A percentile compares a stretch with the other conserved stretches of the same genome.
Conservation (phyloP, 2,113 vertebrate species). For the Isichthys henryi region DNA sequence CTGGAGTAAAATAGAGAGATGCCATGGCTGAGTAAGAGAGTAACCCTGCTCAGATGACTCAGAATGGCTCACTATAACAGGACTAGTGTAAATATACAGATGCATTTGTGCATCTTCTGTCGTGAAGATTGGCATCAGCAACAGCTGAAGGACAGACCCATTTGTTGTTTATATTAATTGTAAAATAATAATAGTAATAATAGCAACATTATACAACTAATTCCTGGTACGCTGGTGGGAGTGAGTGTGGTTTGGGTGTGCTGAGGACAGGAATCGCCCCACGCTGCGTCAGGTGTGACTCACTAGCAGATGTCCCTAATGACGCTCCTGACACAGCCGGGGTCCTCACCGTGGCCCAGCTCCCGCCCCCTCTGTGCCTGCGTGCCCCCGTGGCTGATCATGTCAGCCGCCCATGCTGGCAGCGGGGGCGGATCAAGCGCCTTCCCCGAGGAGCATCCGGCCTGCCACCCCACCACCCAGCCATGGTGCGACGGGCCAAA, state of each 20-base stretch:
- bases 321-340: conserved; percentile 7
- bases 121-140: neutral
- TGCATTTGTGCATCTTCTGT: neutral
- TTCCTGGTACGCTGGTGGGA: neutral
- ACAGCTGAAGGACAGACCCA: neutral
- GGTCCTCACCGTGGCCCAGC: neutral
- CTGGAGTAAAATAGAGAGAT: neutral
- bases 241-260: neutral
- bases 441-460: neutral
- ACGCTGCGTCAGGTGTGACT: neutral
- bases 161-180: neutral
- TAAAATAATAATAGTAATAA: neutral
- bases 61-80: neutral
- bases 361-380: neutral
- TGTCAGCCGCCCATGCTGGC: neutral
- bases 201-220: neutral
- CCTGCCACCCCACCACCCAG: neutral
- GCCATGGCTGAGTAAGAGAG: neutral
- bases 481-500: neutral
- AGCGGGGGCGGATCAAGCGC: neutral
- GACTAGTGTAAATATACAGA: neutral
- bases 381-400: neutral
- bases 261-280: neutral
- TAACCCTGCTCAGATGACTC: neutral
- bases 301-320: conserved; percentile 12